Base-by-base conservation (phyloP, 1,140 invertebrate genomes). In the Marisa cornuarietis region DNA sequence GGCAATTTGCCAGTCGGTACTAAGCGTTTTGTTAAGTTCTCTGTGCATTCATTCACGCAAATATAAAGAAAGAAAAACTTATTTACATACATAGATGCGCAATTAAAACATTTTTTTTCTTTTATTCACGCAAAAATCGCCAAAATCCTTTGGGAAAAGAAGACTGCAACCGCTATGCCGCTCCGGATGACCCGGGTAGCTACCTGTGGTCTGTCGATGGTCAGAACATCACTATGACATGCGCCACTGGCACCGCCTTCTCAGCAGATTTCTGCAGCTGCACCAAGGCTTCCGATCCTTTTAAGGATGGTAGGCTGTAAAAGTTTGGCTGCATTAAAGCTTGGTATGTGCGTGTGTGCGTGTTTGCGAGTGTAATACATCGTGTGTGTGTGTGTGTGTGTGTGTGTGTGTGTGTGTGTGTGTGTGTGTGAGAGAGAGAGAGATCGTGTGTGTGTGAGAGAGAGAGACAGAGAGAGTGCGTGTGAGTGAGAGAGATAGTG, bases 181-280 rank as follows among this genome's bases (percentile, higher is more conserved):
- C 68, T 52, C 54, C 62, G 14, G 78, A 62, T 65, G 66, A 80
- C 62, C 63, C 65, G 22, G n/a, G 11, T 22, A 76, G 77, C 20
- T 81, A 81, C 73, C 26, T 79, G 71, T 79, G 78, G 74, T 14
- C 72, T 1, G 74, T 71, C 4, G 76, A 62, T 20, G 82, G 79
- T 11, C 62, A 63, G 16, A 78, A 79, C 42, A n/a, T 79, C 68
- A 78, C 76, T 16, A 81, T 83, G 79, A 78, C 63, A 49, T 83
- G 82, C 69, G 76, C 79, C 58, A 58, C n/a, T 4, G 82, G 82
- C 1, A 83, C 82, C 0, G 74, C 76, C 14, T 83, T 81, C 76
- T 83, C 82, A 10, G 0, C 8, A 1, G 79, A 83, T 31, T 63
- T 73, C 24, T 83, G 82, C 62, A 81, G 79, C 65, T 83, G 82